Percentiles rank a stretch among this genome's conserved stretches.
Conservation (phyloP, 2,888 invertebrate species). For the Phyto melanocephala region DNA sequence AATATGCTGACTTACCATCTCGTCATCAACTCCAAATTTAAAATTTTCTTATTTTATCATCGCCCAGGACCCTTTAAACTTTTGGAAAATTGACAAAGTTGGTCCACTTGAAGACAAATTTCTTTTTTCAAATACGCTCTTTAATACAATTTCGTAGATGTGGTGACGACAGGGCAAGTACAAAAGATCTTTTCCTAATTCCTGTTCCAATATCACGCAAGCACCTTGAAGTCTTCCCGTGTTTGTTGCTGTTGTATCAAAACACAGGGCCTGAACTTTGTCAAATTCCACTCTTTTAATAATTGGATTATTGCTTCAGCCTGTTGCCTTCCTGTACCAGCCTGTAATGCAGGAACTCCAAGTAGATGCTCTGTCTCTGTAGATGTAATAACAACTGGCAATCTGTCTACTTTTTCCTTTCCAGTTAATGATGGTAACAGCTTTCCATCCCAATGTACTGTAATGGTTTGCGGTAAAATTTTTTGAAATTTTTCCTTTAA, state of each 20-base stretch:
- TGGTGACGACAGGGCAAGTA: conserved; percentile 29
- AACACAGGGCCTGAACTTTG: neutral
- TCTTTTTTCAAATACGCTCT: conserved; percentile 27
- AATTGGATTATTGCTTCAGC: neutral
- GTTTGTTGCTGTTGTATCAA: neutral
- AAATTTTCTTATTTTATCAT: neutral
- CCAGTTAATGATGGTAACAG: neutral
- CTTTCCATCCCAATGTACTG: conserved; percentile 9
- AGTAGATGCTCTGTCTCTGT: neutral
- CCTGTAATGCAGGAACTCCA: neutral
- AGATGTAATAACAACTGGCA: conserved; percentile 2
- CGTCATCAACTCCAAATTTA: neutral
- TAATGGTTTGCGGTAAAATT: neutral
- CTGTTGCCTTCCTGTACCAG: neutral
- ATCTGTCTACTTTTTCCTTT: neutral
- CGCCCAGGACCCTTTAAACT: neutral
- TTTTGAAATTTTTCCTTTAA: neutral
- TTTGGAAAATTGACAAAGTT: neutral
- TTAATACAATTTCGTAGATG: conserved; percentile 34
- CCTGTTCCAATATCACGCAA: neutral
- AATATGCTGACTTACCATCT: neutral
- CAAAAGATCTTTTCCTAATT: conserved; percentile 19
- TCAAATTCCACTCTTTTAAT: neutral
- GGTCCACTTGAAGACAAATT: no score
- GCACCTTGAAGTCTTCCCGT: neutral